A percentile compares a stretch with the other conserved stretches of the same genome.
These are phyloP conservation scores for Stichopus horrens DNA, from an alignment of 53 echinoderm and acorn worm species.

Conservation along the genomic window DNA sequence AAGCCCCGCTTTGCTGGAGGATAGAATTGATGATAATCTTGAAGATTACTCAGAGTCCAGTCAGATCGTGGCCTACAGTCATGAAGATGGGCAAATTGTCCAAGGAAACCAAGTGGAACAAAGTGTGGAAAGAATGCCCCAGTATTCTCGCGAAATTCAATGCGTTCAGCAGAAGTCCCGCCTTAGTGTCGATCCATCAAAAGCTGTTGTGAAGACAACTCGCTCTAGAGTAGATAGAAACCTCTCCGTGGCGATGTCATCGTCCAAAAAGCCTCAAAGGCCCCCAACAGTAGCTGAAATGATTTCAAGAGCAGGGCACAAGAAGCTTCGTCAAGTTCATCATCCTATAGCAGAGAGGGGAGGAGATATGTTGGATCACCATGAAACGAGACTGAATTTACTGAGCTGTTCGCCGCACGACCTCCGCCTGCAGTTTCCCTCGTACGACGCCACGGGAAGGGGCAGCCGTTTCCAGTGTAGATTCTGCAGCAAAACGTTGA, in stretches of 20 bases:
- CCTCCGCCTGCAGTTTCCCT: neutral
- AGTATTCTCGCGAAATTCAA: neutral
- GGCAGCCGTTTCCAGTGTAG: conserved; percentile 29
- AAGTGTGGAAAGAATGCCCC: neutral
- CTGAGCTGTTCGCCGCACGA: neutral
- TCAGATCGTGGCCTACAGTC: too few relatives aligned
- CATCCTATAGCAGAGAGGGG: neutral
- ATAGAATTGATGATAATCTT: too few relatives aligned
- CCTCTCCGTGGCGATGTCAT: neutral
- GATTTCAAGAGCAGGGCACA: conserved; percentile 13
- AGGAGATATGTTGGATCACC: neutral
- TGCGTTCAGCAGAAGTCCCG: neutral
- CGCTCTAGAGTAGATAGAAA: neutral
- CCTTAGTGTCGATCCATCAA: neutral
- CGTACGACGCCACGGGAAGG: neutral
- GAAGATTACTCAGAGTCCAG: too few relatives aligned
- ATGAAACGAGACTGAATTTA: neutral
- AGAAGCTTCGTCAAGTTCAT: neutral
- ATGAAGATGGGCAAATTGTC: too few relatives aligned
- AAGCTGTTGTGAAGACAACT: neutral
- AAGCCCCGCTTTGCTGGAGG: too few relatives aligned
- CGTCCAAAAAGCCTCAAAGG: neutral
- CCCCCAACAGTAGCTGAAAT: neutral
- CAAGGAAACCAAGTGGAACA: neutral
- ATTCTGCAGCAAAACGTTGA: conserved; percentile 21